Conservation (phyloP, 1,140 invertebrate species). For the Rhyzopertha dominica region DNA sequence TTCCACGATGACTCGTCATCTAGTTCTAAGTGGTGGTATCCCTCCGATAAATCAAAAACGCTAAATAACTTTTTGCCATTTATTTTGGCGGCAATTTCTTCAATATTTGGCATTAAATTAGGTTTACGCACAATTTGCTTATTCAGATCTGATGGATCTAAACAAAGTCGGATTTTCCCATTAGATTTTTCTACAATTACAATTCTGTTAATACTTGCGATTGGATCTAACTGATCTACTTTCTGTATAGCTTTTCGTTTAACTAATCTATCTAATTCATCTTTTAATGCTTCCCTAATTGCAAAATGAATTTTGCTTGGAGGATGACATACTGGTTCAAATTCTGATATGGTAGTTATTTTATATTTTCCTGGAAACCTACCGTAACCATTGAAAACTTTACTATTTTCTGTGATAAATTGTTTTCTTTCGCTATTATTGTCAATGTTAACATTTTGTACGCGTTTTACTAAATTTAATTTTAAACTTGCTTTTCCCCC, state of each 20-base stretch:
- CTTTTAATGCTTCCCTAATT: background rate
- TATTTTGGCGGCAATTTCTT: slow-evolving; percentile 5
- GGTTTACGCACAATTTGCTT: slow-evolving; percentile 11
- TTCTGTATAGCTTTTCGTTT: background rate
- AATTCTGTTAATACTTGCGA: background rate
- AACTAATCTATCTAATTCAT: slow-evolving; percentile 1
- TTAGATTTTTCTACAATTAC: background rate
- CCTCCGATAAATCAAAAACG: slow-evolving; percentile 3
- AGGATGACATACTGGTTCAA: too few relatives aligned
- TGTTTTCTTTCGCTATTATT: too few relatives aligned
- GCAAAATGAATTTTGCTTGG: too few relatives aligned
- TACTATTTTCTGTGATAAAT: too few relatives aligned
- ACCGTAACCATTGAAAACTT: too few relatives aligned
- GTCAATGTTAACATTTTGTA: too few relatives aligned
- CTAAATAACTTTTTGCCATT: slow-evolving; percentile 1
- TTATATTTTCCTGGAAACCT: too few relatives aligned
- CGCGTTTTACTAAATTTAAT: too few relatives aligned
- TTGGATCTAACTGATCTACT: too few relatives aligned
- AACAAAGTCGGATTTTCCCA: slow-evolving; percentile 6
- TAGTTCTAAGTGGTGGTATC: slow-evolving; percentile 11
- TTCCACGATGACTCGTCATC: slow-evolving; percentile 6
- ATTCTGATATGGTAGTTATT: too few relatives aligned
- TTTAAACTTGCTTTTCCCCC: too few relatives aligned
- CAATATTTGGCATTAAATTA: background rate
- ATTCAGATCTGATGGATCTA: slow-evolving; percentile 10